These are phyloP conservation scores for Thalassophryne amazonica DNA, from an alignment of 2,797 vertebrate genomes.

Conservation along the genomic window DNA sequence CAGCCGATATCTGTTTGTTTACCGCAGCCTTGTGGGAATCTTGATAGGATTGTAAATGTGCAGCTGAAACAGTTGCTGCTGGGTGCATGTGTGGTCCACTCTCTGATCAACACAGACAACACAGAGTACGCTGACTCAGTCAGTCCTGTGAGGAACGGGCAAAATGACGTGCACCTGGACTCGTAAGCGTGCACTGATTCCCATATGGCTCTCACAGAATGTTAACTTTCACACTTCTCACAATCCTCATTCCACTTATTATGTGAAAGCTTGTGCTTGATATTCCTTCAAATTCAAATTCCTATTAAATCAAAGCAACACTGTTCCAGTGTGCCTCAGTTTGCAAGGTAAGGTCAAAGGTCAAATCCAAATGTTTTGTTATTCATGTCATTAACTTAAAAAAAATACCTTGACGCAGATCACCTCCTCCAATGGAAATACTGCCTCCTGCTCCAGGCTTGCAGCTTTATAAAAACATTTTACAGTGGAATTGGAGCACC, in stretches of 20 bases:
- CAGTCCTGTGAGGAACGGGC: slow-evolving; percentile 60
- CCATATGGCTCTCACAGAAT: slow-evolving; percentile 25
- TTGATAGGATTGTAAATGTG: slow-evolving; percentile 62
- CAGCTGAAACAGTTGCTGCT: slow-evolving; percentile 31
- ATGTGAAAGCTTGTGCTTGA: slow-evolving; percentile 1
- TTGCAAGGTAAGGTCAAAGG: slow-evolving; percentile 40
- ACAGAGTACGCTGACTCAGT: slow-evolving; percentile 38
- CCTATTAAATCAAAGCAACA: slow-evolving; percentile 15
- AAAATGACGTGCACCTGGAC: slow-evolving; percentile 41
- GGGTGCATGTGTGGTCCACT: slow-evolving; percentile 28
- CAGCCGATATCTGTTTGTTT: slow-evolving; percentile 57
- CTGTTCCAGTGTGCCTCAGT: slow-evolving; percentile 10
- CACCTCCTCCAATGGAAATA: slow-evolving; percentile 56
- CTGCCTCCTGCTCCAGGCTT: slow-evolving; percentile 52
- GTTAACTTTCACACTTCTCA: slow-evolving; percentile 11
- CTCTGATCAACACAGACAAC: slow-evolving; percentile 37
- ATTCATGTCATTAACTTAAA: slow-evolving; percentile 62
- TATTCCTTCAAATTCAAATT: neutral
- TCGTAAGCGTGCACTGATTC: slow-evolving; percentile 20
- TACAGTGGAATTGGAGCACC: slow-evolving; percentile 57
- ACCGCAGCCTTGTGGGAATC: slow-evolving; percentile 68
- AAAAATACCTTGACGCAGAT: slow-evolving; percentile 50
- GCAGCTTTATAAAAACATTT: slow-evolving; percentile 69
- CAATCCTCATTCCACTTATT: slow-evolving; percentile 14
- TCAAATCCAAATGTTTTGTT: slow-evolving; percentile 45